Conservation (phyloP, 2,113 vertebrate genomes). For the Atractosteus spatula region DNA sequence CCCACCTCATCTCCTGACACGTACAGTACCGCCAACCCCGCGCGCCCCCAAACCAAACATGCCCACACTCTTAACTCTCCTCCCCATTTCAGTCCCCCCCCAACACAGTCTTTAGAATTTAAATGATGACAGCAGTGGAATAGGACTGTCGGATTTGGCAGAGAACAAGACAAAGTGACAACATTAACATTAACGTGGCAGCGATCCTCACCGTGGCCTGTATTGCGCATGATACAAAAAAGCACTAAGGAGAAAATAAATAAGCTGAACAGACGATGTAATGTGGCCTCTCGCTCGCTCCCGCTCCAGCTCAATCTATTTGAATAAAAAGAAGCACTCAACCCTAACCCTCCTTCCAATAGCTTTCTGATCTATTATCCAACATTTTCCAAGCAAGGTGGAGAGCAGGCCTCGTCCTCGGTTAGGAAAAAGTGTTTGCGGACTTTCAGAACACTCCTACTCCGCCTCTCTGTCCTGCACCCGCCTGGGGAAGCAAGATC, state of each 20-base stretch:
- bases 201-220: conserved; percentile 8
- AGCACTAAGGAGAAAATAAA: conserved; percentile 8
- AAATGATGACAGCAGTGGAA: conserved; percentile 44
- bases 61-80: conserved; percentile 14
- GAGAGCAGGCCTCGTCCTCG: too few species aligned
- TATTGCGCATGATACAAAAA: conserved; percentile 10
- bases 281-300: not conserved
- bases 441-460: too few species aligned
- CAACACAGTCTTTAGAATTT: conserved; percentile 50
- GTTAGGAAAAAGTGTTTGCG: too few species aligned
- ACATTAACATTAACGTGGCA: conserved; percentile 18
- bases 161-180: conserved; percentile 23
- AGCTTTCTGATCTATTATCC: conserved; percentile 9
- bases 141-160: conserved; percentile 23
- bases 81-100: conserved; percentile 23
- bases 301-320: conserved; percentile 17
- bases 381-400: not conserved
- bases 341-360: conserved; percentile 18
- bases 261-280: conserved; percentile 22
- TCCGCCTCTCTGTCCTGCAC: too few species aligned
- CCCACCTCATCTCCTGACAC: not conserved
- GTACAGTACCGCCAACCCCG: not conserved
- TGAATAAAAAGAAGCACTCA: conserved; percentile 24
- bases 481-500: too few species aligned
- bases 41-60: conserved; percentile 11